Percentiles rank a stretch among this genome's conserved stretches.
Conservation (phyloP, 2,113 vertebrate species). For the Pseudopipra pipra region DNA sequence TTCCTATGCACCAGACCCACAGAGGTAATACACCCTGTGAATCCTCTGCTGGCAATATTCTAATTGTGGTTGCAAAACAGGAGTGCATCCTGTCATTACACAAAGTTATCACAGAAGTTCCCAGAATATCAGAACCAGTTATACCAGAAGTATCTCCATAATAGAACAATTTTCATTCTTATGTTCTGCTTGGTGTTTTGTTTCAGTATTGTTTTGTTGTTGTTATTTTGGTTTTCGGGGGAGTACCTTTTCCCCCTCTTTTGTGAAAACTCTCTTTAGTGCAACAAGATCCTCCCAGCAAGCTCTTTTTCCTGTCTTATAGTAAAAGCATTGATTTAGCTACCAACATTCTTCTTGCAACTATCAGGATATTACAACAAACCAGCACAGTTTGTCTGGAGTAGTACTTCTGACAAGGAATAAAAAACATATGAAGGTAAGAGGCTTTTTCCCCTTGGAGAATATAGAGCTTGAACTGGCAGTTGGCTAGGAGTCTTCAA, state of each 20-base stretch:
- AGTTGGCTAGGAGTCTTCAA: neutral
- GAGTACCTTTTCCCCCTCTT: fast-evolving
- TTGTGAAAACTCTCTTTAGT: neutral
- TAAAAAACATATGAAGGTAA: neutral
- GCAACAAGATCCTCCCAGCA: neutral
- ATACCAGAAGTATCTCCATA: neutral
- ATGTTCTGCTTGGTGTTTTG: neutral
- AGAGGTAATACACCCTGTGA: neutral
- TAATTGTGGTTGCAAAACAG: neutral
- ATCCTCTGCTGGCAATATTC: neutral
- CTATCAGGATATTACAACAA: neutral
- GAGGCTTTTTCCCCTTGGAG: neutral
- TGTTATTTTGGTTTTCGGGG: neutral
- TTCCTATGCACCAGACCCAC: neutral
- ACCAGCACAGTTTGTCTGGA: neutral
- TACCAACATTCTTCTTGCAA: neutral
- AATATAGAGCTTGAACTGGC: neutral
- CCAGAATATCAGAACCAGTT: neutral
- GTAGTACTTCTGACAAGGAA: neutral
- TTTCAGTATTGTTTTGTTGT: neutral
- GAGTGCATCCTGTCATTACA: neutral
- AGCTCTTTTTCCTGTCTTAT: neutral
- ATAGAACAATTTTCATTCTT: neutral
- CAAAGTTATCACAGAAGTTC: neutral
- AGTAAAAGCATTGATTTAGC: neutral